Conservation (phyloP, 2,797 vertebrate species). For the Cynopterus sphinx region DNA sequence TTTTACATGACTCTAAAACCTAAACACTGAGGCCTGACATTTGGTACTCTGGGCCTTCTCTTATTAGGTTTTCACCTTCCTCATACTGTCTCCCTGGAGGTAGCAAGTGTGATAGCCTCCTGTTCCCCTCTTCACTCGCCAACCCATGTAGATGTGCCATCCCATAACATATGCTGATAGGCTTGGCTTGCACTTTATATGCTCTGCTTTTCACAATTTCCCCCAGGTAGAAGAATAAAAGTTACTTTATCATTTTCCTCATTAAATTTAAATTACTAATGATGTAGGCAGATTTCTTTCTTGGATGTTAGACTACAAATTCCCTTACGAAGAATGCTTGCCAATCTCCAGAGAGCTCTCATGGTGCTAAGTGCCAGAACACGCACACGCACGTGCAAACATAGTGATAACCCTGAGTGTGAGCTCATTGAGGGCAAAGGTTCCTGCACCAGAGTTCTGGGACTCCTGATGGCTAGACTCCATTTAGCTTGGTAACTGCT, state of each 20-base stretch:
- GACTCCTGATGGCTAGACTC: neutral
- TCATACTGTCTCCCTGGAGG: neutral
- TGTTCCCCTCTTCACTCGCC: fast-evolving
- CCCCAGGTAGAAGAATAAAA: neutral
- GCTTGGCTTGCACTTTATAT: neutral
- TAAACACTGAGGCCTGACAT: neutral
- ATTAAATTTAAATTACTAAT: neutral
- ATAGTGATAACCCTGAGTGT: neutral
- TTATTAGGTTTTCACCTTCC: neutral
- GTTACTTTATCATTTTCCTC: neutral
- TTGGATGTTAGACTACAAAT: neutral
- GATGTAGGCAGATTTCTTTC: neutral
- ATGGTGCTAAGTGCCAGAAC: neutral
- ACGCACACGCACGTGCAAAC: neutral
- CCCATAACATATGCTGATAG: neutral
- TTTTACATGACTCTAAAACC: neutral
- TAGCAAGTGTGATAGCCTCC: neutral
- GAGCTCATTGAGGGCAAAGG: neutral
- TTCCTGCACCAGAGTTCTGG: neutral
- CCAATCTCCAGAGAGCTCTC: neutral
- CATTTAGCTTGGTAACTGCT: neutral
- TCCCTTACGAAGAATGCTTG: neutral
- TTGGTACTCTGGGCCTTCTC: no score
- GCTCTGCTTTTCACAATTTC: neutral
- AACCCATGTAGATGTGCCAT: neutral